Evolutionary conservation across 2,113 vertebrate genomes (phyloP).

Genomic region (Corynorhinus townsendii): DNA sequence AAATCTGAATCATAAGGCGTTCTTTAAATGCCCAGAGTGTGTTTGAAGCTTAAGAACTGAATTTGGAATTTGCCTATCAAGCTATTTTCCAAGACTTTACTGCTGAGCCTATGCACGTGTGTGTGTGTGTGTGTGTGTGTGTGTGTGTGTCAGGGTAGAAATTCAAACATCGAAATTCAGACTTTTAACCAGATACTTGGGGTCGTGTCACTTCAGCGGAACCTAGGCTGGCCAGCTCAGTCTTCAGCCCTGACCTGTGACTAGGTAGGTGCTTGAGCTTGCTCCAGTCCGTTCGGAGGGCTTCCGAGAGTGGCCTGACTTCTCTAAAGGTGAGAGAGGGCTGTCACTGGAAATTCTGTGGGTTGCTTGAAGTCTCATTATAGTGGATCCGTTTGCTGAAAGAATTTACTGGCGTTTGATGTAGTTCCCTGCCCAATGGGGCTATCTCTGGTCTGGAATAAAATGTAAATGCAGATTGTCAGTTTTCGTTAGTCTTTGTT

Average conservation of each 20-base stretch:
- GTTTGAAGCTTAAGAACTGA: constrained; percentile 17
- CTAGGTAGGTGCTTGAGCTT: constrained; percentile 59
- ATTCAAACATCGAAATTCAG: neutral
- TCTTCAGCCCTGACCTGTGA: constrained; percentile 1
- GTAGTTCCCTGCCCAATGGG: neutral
- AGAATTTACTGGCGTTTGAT: neutral
- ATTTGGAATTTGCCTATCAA: constrained; percentile 27
- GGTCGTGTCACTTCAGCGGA: neutral
- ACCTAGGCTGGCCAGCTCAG: neutral
- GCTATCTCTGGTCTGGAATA: neutral
- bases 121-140: too few relatives aligned
- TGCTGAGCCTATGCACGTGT: constrained; percentile 30
- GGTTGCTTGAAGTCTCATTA: neutral
- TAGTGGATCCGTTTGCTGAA: neutral
- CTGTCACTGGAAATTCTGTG: constrained; percentile 25
- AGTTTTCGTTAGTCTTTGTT: constrained; percentile 53
- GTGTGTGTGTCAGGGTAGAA: neutral
- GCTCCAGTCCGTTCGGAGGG: neutral
- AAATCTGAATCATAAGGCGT: neutral
- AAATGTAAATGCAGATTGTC: constrained; percentile 16
- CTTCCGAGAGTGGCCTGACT: neutral
- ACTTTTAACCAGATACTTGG: neutral
- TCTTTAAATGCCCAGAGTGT: constrained; percentile 45
- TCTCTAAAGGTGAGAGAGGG: neutral
- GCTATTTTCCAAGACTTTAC: neutral